Percentiles rank a stretch among this genome's conserved stretches.
Evolutionary conservation across 2,797 vertebrate species (phyloP).

Genomic region (Miopithecus talapoin): DNA sequence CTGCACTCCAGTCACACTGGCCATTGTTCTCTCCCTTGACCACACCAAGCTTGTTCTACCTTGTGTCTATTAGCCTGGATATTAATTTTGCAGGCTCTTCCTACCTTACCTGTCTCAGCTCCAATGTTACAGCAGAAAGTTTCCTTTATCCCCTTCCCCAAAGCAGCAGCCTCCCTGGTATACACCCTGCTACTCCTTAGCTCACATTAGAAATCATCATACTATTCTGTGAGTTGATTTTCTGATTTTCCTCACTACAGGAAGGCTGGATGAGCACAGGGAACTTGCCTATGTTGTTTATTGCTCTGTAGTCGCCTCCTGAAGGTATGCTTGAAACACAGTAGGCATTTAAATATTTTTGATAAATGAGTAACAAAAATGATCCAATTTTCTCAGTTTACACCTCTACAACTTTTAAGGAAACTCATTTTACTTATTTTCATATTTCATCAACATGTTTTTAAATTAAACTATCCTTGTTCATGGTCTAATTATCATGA

Average conservation of each 20-base stretch:
- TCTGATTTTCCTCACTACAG: neutral
- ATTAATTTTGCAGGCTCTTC: neutral
- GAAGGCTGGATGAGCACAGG: neutral
- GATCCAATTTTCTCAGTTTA: neutral
- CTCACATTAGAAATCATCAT: neutral
- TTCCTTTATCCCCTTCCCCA: neutral
- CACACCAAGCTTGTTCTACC: neutral
- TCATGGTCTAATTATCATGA: neutral
- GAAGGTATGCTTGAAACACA: neutral
- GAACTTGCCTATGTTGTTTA: neutral
- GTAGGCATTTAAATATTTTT: neutral
- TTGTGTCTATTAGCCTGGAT: accelerated
- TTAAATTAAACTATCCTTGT: neutral
- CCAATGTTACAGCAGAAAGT: too few relatives aligned
- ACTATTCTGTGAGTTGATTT: neutral
- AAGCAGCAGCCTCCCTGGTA: too few relatives aligned
- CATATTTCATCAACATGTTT: neutral
- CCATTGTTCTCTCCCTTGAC: neutral
- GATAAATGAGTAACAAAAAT: neutral
- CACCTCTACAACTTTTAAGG: neutral
- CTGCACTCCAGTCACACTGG: neutral
- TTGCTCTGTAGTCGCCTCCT: neutral
- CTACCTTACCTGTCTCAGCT: neutral
- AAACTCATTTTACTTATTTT: neutral
- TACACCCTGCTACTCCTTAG: neutral